Percentiles rank a stretch among this genome's conserved stretches.
phyloP scores from a whole-genome alignment of 2,113 vertebrate genomes.

The Charina bottae region DNA sequence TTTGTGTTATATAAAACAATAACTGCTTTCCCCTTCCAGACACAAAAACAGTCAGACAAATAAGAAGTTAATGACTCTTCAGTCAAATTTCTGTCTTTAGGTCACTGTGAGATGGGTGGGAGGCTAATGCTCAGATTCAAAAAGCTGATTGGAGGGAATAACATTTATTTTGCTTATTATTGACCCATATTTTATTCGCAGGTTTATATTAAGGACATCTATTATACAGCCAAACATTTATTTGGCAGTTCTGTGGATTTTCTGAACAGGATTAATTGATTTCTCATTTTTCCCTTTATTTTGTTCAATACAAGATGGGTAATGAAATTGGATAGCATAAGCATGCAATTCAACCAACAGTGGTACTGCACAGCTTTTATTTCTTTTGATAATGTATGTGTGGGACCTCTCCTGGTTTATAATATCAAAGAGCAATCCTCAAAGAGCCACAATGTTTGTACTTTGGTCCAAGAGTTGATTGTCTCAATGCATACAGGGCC shows the following conservation, averaged over 20 bases:
- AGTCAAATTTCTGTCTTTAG: constrained; percentile 40
- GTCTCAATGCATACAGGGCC: background rate
- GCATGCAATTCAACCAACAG: background rate
- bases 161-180: constrained; percentile 46
- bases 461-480: background rate
- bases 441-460: background rate
- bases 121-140: constrained; percentile 47
- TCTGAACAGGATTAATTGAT: constrained; percentile 55
- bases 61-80: constrained; percentile 34
- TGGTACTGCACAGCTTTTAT: background rate
- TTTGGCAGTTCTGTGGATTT: constrained; percentile 38
- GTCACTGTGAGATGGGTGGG: background rate
- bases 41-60: constrained; percentile 32
- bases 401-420: background rate
- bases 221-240: constrained; percentile 42
- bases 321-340: background rate
- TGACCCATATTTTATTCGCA: constrained; percentile 35
- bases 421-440: background rate
- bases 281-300: constrained; percentile 47
- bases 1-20: constrained; percentile 46
- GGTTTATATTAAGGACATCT: constrained; percentile 38
- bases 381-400: background rate
- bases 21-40: background rate
- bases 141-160: constrained; percentile 40
- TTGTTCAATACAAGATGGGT: constrained; percentile 43